Evolutionary conservation across 2,888 invertebrate species (phyloP), one percentile per base, ranked within the genome.

Genomic region (Phoenoteleia sp.): DNA sequence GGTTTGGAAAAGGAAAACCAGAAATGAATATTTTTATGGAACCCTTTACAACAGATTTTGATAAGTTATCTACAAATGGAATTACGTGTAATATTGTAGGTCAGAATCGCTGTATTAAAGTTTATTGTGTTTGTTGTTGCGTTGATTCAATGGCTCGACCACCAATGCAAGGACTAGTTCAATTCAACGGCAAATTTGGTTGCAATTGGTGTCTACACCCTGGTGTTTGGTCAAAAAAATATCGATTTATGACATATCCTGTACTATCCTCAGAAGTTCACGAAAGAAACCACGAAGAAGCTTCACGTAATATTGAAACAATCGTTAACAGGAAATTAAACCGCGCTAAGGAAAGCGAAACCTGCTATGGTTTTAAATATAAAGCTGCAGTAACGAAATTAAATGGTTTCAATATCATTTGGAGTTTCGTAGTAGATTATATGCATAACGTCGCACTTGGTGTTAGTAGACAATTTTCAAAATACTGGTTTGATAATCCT

Each of bases 161-260:
- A 27, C 15, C 36, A 27, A 29, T 86, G 15, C 36, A 60, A 56
- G 42, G 67, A 60, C 45, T 64, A 11, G 42, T n/a, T 13, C 72
- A 71, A 27, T 86, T 81, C 25, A 75, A 76, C 29, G 85, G 80
- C 17, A 19, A 49, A 27, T 83, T 76, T 49, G 82, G 85, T 3
- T 85, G 85, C 29, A 64, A 76, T 21, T 76, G 75, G 23, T 83
- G 80, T 36, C 27, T 69, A 4, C 72, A 83, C 62, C 64, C 82
- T 36, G 82, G 82, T 11, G 54, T 13, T 13, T 52, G 52, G 9
- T 52, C 52, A 1, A 7, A 19, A 2, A 19, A 52, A 23, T n/a
- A 49, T 49, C 23, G 13, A 23, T 49, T 23, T 49, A 49, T 49
- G 52, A 66, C 27, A 17, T 42, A 67, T 82, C n/a, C 19, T 71